These are phyloP conservation scores for Haliclystus octoradiatus DNA, from an alignment of 30 jellyfish, hydroid and myxozoan genomes.

Conservation along the genomic window DNA sequence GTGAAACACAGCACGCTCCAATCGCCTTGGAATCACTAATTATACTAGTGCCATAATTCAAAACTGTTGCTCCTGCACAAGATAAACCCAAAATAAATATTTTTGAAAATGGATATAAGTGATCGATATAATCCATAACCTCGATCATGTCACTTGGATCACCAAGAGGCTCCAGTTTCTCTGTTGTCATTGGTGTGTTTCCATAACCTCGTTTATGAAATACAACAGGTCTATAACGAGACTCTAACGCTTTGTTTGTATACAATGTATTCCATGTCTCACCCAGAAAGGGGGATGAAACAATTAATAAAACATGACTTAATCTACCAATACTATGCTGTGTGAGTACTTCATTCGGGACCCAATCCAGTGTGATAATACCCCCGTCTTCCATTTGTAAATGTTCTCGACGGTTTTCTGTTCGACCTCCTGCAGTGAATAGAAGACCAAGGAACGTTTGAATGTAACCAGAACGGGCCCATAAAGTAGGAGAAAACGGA, in stretches of 20 bases:
- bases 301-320: not conserved
- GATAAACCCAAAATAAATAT: conserved; percentile 38
- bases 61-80: conserved; percentile 32
- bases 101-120: conserved; percentile 30
- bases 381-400: conserved; percentile 55
- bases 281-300: not conserved
- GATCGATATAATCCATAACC: conserved; percentile 45
- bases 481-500: conserved; percentile 45
- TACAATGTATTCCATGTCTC: not conserved
- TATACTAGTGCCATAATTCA: conserved; percentile 13
- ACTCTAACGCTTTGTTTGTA: not conserved
- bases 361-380: conserved; percentile 41
- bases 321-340: not conserved
- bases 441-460: conserved; percentile 35
- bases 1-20: not conserved
- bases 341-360: not conserved
- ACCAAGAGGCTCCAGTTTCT: conserved; percentile 22
- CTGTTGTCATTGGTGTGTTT: conserved; percentile 22
- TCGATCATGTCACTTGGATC: conserved; percentile 44
- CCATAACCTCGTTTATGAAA: conserved; percentile 43
- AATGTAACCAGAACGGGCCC: conserved; percentile 43
- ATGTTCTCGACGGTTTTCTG: conserved; percentile 22
- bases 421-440: not conserved
- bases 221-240: conserved; percentile 44
- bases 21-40: not conserved